Percentiles rank a stretch among this genome's conserved stretches.
Evolutionary conservation across 2,797 vertebrate species (phyloP).

Genomic region (Peromyscus attwateri): DNA sequence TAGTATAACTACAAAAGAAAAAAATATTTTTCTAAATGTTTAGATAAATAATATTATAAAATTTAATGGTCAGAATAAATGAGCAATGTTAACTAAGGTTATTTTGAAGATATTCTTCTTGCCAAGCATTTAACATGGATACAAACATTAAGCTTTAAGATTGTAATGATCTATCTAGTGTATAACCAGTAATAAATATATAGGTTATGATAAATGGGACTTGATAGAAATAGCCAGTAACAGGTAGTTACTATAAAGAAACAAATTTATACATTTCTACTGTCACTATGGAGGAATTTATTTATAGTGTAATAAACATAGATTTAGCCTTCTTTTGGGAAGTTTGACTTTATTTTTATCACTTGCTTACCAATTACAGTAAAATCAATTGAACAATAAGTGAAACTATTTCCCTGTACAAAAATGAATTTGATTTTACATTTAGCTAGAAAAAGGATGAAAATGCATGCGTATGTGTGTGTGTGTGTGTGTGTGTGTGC

Average conservation of each 20-base stretch:
- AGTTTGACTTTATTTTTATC: constrained; percentile 2
- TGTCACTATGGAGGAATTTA: not conserved
- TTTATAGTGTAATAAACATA: not conserved
- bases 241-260: not conserved
- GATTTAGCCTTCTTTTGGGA: not conserved
- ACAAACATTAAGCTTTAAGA: not conserved
- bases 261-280: not conserved
- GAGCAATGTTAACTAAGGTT: constrained; percentile 20
- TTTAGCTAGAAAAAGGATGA: not conserved
- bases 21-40: not conserved
- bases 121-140: constrained; percentile 15
- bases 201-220: not conserved
- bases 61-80: constrained; percentile 49
- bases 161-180: not conserved
- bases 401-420: not conserved
- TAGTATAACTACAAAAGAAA: not conserved
- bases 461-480: not conserved
- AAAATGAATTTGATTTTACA: constrained; percentile 30
- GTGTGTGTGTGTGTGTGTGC: too few relatives aligned
- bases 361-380: not conserved
- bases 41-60: not conserved
- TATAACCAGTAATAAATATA: not conserved
- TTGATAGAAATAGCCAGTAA: constrained; percentile 14
- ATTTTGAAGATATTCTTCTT: constrained; percentile 45
- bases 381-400: not conserved